Base-by-base conservation (phyloP, 2,888 invertebrate genomes). In the Agrotis exclamationis region DNA sequence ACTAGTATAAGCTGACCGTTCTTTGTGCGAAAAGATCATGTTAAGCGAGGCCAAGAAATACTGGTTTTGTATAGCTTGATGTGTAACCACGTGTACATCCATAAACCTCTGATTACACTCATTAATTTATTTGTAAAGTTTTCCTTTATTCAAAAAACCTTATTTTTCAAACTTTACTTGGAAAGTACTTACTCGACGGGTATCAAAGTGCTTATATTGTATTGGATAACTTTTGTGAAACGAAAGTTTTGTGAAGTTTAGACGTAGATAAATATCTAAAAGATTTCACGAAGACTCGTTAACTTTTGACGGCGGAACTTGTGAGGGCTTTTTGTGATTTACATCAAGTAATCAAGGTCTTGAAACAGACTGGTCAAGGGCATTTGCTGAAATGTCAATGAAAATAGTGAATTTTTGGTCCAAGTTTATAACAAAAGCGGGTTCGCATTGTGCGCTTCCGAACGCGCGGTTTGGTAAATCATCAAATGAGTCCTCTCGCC, bases 181-280 rank as follows among this genome's bases (percentile, higher is more conserved):
- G 1, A 24, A 33, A 22, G 47, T 45, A 13, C 16, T 72, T 22
- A 48, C 6, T 48, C 2, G n/a, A 18, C n/a, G 18, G 9, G 18
- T 54, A 70, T 18, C 16, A 39, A 67, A 47, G 51, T 20, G 47
- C 47, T 67, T 20, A 67, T 14, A 53, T 14, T 47, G 69, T 53
- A 47, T 68, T 76, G 39, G 39, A 68, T 53, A 76, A 76, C 47
- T 71, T 76, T 53, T 67, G 68, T 39, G 67, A 33, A 7, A 28
- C 39, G 7, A 4, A 70, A 51, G 13, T 16, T 20, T 28, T 44
- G 20, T 28, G 20, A 59, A 60, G 48, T 48, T 77, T 22, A n/a
- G 22, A 77, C 71, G 48, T 44, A 18, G 70, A 77, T 7, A 77
- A 69, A 51, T 54, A 28, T 44, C 54, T 44, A 28, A 20, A 22